Evolutionary conservation across 2,113 vertebrate species (phyloP), one percentile per base, ranked within the genome.

Genomic region (Platycercus adscitus): DNA sequence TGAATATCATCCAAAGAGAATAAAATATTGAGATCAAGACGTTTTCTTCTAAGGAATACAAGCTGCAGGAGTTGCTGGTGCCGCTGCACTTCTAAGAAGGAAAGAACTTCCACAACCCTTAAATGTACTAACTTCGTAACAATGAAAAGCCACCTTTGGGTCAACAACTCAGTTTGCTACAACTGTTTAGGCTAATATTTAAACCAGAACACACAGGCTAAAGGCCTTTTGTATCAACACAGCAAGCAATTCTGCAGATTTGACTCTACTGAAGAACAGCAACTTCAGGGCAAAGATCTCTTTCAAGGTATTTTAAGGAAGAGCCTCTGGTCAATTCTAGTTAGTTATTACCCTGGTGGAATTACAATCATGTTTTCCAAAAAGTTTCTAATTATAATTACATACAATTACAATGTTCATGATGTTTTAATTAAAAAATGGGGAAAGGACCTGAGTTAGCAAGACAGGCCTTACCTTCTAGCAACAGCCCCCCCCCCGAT

Each of bases 111-210:
- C 41, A 75, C 17, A 78, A 7, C 49, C 77, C 68, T 16, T 63
- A 10, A 46, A 89, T 10, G 28, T 25, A 19, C 35, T 17, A 4
- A 55, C 68, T 81, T 49, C 13, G 21, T 86, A 86, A 84, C 46
- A 92, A 39, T 7, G 23, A 89, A 95, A 79, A 96, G 91, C 15
- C 35, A 83, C 71, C 68, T 92, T 93, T 89, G 50, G 70, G 91
- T 33, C 85, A 94, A 64, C 28, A 65, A 23, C 56, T 19, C 21
- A 28, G 56, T 0, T 52, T 10, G 33, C 76, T 53, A 39, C n/a
- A 84, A 7, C 17, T 47, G 53, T 17, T 88, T 33, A 21, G 86
- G 83, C 28, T 94, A 90, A 91, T 95, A 47, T 88, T 96, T 94
- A 93, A 95, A 83, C 82, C 44, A 81, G 53, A 7, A 24, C 44